Evolutionary conservation across 2,888 invertebrate genomes (phyloP).

Genomic region (Escarpia spicata): DNA sequence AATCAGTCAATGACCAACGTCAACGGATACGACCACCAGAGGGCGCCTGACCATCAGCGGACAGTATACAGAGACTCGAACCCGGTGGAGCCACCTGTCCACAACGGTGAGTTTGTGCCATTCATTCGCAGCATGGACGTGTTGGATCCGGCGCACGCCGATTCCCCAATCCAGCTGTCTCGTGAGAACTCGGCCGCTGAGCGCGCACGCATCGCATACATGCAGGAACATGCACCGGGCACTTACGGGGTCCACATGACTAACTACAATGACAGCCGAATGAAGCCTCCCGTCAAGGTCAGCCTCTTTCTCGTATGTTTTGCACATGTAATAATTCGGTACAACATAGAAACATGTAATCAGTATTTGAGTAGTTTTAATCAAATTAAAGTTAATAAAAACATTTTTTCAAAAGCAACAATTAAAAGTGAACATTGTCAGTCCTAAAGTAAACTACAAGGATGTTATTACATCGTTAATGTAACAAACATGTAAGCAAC

Average conservation of each 20-base stretch:
- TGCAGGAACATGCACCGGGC: slow-evolving; percentile 57
- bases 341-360: no score
- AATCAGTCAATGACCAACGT: slow-evolving; percentile 21
- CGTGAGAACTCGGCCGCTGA: slow-evolving; percentile 57
- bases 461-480: background rate
- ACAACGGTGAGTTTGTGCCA: slow-evolving; percentile 57
- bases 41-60: background rate
- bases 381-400: no score
- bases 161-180: slow-evolving; percentile 58
- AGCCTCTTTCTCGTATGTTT: background rate
- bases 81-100: slow-evolving; percentile 39
- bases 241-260: slow-evolving; percentile 55
- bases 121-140: slow-evolving; percentile 61
- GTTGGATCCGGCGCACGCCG: slow-evolving; percentile 60
- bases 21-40: background rate
- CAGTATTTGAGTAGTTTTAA: no score
- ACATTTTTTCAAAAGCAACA: no score
- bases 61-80: slow-evolving; percentile 34
- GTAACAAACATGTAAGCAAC: background rate
- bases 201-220: slow-evolving; percentile 58
- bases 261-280: slow-evolving; percentile 30
- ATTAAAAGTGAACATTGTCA: background rate
- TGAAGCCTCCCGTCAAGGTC: slow-evolving; percentile 17
- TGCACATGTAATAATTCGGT: no score
- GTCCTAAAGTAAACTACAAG: background rate